Conservation (phyloP, 2,888 invertebrate species). For the Lamproptera curius region DNA sequence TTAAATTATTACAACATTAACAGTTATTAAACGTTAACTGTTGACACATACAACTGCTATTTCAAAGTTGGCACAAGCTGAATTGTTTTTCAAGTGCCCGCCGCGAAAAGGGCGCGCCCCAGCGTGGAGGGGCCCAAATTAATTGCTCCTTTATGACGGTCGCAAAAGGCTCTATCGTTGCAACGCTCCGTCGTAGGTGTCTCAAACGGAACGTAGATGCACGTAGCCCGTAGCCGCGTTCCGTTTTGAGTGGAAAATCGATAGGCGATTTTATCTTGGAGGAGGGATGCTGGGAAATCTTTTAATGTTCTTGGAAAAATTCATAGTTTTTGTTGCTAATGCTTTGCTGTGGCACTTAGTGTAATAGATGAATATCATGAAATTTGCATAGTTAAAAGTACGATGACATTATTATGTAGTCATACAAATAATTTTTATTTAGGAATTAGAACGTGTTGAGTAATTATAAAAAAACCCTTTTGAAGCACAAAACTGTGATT, state of each 20-base stretch:
- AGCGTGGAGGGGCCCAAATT: conserved; percentile 13
- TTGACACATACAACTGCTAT: not conserved
- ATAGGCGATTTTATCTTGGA: not conserved
- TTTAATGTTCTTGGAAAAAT: too few species aligned
- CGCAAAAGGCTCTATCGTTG: conserved; percentile 1
- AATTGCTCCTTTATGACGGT: conserved; percentile 17
- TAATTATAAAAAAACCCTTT: too few species aligned
- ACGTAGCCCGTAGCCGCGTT: not conserved
- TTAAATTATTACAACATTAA: not conserved
- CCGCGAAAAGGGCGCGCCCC: conserved; percentile 9
- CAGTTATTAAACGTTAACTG: not conserved
- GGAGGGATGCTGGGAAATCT: too few species aligned
- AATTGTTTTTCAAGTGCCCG: conserved; percentile 15
- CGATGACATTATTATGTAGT: too few species aligned
- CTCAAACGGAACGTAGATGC: not conserved
- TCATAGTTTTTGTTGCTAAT: too few species aligned
- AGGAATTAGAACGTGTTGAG: too few species aligned
- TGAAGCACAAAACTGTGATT: too few species aligned
- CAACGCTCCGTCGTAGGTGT: not conserved
- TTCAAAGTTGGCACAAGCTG: conserved; percentile 11
- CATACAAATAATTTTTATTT: too few species aligned
- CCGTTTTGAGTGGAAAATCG: not conserved
- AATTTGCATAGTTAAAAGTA: too few species aligned
- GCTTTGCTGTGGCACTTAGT: too few species aligned
- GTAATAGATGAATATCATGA: too few species aligned